Conservation (phyloP, 2,888 invertebrate genomes). For the Aleiodes alternator region DNA sequence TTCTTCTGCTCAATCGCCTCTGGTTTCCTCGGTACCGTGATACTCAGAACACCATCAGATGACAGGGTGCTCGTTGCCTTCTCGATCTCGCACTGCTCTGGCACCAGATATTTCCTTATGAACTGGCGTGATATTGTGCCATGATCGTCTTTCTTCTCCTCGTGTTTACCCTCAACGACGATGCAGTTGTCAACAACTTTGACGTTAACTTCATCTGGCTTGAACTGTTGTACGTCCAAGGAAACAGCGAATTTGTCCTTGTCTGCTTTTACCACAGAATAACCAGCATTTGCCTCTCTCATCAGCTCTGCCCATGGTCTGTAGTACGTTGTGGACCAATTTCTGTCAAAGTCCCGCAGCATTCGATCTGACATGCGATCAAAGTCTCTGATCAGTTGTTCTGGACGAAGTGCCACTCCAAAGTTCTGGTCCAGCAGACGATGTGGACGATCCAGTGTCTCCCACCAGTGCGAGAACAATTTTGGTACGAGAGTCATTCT, state of each 20-base stretch:
- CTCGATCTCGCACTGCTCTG: conserved; percentile 81
- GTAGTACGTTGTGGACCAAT: conserved; percentile 66
- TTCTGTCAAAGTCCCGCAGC: conserved; percentile 69
- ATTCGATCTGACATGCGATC: conserved; percentile 4
- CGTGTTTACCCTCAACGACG: conserved; percentile 86
- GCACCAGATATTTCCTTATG: conserved; percentile 82
- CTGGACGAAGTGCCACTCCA: conserved; percentile 61
- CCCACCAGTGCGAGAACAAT: conserved; percentile 62
- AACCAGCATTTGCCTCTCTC: conserved; percentile 74
- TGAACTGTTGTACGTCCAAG: conserved; percentile 86
- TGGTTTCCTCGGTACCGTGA: conserved; percentile 82
- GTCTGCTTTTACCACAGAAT: conserved; percentile 79
- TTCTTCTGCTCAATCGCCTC: conserved; percentile 61
- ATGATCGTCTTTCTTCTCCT: conserved; percentile 86
- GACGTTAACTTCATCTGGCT: conserved; percentile 70
- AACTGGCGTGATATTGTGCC: conserved; percentile 89
- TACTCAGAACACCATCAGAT: conserved; percentile 87
- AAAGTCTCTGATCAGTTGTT: conserved; percentile 53
- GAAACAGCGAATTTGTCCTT: conserved; percentile 84
- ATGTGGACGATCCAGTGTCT: conserved; percentile 63
- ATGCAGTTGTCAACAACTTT: conserved; percentile 85
- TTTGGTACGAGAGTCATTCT: conserved; percentile 61
- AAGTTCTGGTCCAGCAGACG: conserved; percentile 69
- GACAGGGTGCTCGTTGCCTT: conserved; percentile 86
- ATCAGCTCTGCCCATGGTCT: conserved; percentile 63